Base-by-base conservation (phyloP, 92 coral and sea anemone species). In the Desmophyllum pertusum region DNA sequence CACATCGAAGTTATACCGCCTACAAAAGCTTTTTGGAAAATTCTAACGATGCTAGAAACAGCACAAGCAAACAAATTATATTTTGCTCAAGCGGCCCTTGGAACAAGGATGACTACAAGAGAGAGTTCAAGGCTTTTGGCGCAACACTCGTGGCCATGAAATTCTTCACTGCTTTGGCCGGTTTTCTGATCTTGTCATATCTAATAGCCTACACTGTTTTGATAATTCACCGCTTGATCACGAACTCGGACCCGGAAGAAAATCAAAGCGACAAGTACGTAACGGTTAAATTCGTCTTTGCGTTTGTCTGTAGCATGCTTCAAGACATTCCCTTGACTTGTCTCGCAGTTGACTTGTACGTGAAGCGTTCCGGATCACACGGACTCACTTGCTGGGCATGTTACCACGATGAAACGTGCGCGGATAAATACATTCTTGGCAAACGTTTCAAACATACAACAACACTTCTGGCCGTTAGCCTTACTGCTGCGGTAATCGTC, bases 331-430 rank as follows among this genome's bases (percentile, higher is more conserved):
- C 97, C 48, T 89, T 92, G 64, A 85, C 94, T 18, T 90, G 94
- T 29, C 77, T 93, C 15, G 91, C 90, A 0, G 97, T 88, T 8
- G 97, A 83, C 31, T 43, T 93, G 74, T 91, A 83, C 76, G 84
- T 83, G 3, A 81, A 87, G 51, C 85, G 97, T 29, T 81, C 90
- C 19, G 97, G 97, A 15, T 64, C 97, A 9, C 70, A 39, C 42
- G 97, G 97, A 23, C 81, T 93, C 7, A 84, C 87, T 36, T 93
- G 97, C 72, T 93, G 94, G 92, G 86, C 62, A 36, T 93, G 97
- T 63, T 83, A 88, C 6, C 91, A 86, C 14, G 97, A 93, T 39
- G 75, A 66, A 14, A 42, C 66, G 21, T 93, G 97, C 68, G 72
- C 55, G 66, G 88, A 86, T 63, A 91, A 89, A 40, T 88, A 91